Conservation (phyloP, 35 echinoderm and acorn worm genomes). For the Heliocidaris tuberculata region DNA sequence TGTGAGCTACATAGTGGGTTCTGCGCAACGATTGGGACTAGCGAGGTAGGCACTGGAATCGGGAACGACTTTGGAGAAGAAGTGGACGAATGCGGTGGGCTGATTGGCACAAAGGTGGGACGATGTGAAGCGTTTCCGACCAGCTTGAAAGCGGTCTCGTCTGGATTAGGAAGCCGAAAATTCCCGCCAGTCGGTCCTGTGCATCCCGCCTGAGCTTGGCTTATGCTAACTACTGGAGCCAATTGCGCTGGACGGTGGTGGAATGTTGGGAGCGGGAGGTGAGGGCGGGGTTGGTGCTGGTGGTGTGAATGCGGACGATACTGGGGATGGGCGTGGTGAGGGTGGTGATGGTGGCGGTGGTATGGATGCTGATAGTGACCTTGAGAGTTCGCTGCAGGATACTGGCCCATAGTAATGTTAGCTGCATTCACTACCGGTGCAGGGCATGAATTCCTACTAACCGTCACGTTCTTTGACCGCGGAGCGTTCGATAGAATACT, state of each 20-base stretch:
- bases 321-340: background rate
- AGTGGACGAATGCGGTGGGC: slow-evolving; percentile 19
- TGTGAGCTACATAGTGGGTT: background rate
- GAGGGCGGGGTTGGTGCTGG: background rate
- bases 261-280: background rate
- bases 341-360: background rate
- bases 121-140: background rate
- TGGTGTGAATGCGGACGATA: background rate
- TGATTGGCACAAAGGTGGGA: background rate
- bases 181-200: background rate
- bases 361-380: background rate
- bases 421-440: slow-evolving; percentile 43
- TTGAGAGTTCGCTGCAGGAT: background rate
- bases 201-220: background rate
- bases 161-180: slow-evolving; percentile 14
- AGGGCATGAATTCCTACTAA: slow-evolving; percentile 1
- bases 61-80: background rate
- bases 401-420: background rate
- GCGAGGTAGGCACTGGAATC: slow-evolving; percentile 31
- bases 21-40: background rate
- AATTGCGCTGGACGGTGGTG: background rate
- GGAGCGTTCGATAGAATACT: slow-evolving; percentile 30
- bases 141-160: slow-evolving; percentile 39
- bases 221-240: background rate
- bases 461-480: slow-evolving; percentile 18